Percentiles rank a stretch among this genome's conserved stretches.
Conservation (phyloP, 2,888 invertebrate genomes). For the Tenthredo livida region DNA sequence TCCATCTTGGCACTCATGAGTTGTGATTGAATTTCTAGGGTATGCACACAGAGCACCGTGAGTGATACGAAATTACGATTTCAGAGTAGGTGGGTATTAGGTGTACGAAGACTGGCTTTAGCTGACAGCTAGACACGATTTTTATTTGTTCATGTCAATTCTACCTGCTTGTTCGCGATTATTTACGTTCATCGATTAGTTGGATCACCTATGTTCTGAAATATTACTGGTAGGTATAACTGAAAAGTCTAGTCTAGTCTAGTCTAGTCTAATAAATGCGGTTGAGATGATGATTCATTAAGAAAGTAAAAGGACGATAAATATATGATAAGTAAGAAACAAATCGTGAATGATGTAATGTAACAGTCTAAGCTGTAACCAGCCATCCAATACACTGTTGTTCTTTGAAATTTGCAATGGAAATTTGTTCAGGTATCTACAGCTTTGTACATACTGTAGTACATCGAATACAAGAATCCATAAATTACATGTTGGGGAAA, state of each 20-base stretch:
- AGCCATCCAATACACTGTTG: background rate
- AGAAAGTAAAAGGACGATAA: background rate
- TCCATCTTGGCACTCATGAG: slow-evolving; percentile 29
- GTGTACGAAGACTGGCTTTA: background rate
- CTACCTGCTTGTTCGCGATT: slow-evolving; percentile 14
- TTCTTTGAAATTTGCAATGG: slow-evolving; percentile 31
- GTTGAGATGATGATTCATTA: background rate
- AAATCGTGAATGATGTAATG: background rate
- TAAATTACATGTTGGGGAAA: slow-evolving; percentile 36
- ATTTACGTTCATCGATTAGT: background rate
- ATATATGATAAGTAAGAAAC: slow-evolving; percentile 6
- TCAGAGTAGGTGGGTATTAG: background rate
- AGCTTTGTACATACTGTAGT: background rate
- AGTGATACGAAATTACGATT: slow-evolving; percentile 23
- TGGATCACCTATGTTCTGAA: background rate
- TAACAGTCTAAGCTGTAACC: slow-evolving; percentile 10
- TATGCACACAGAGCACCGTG: slow-evolving; percentile 16
- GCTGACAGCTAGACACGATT: slow-evolving; percentile 2
- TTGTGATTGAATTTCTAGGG: slow-evolving; percentile 25
- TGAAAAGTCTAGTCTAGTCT: background rate
- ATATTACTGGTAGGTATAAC: background rate
- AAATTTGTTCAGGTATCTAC: slow-evolving; percentile 34
- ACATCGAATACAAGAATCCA: slow-evolving; percentile 12
- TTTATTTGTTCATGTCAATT: slow-evolving; percentile 21
- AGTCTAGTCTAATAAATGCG: background rate